Base-by-base conservation (phyloP, 2,113 vertebrate genomes). In the Dryoscopus gambensis region DNA sequence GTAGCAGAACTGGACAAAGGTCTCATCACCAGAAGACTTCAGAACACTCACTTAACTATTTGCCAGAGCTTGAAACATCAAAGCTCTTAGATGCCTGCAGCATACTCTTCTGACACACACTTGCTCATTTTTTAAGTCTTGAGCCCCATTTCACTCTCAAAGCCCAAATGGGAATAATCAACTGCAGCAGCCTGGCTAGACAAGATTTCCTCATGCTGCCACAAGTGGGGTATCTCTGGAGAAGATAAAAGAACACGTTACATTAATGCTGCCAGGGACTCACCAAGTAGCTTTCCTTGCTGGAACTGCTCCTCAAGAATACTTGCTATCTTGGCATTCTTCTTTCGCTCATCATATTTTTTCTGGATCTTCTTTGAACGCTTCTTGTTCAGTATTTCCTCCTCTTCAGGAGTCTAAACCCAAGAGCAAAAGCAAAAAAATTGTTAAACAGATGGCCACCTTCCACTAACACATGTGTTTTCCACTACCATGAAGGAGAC, bases 311-410 rank as follows among this genome's bases (percentile, higher is more conserved):
- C 99, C 95, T 99, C 99, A 79, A 99, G 96, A 89, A 99, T 98
- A 52, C 97, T 74, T 91, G 98, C 99, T 96, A 99, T 99, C 96
- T 99, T 99, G 49, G 99, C 98, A 3, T 97, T 98, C 97, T 99
- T 99, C 95, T 99, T 99, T 53, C 99, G 98, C 52, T 99, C 98
- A 16, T 99, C 99, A 0, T 99, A 99, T 92, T 99, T 99, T 96
- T 99, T 99, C 97, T 99, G 99, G 92, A 98, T 99, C 97, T 99
- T 99, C 98, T 99, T 99, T n/a, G 99, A 99, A 85, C 99, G 98
- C 67, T 99, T 99, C 97, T 99, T 99, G 96, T 99, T 99, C 94
- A 99, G 97, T 80, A 99, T 98, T 73, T 99, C 99, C 75, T 99
- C 99, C 88, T 99, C 99, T 71, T 99, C 99, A 49, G 99, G 99